These are phyloP conservation scores for Drosophila neotestacea DNA, from an alignment of 2,888 invertebrate species.

Conservation along the genomic window DNA sequence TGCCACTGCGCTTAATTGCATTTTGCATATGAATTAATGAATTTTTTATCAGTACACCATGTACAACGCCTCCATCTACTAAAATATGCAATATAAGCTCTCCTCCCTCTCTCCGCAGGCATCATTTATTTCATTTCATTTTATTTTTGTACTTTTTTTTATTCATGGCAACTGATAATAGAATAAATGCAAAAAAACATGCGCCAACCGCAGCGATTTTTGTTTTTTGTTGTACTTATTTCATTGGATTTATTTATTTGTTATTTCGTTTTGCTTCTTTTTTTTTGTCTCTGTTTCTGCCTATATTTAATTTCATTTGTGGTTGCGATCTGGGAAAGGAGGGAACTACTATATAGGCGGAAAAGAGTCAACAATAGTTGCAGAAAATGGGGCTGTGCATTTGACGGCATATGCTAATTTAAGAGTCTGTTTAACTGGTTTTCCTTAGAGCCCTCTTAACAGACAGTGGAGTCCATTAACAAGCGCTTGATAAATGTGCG, in stretches of 20 bases:
- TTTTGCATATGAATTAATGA: slow-evolving; percentile 82
- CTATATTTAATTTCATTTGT: slow-evolving; percentile 77
- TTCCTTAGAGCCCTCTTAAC: slow-evolving; percentile 1
- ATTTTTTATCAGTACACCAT: slow-evolving; percentile 74
- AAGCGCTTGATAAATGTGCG: slow-evolving; percentile 33
- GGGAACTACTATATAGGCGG: slow-evolving; percentile 6
- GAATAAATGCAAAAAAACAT: slow-evolving; percentile 62
- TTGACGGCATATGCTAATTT: slow-evolving; percentile 43
- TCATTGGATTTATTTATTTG: slow-evolving; percentile 42
- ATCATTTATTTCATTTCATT: slow-evolving; percentile 64
- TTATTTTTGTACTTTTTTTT: slow-evolving; percentile 22
- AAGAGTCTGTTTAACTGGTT: slow-evolving; percentile 14
- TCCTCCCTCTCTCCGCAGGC: slow-evolving; percentile 21
- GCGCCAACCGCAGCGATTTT: slow-evolving; percentile 68
- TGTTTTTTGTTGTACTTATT: slow-evolving; percentile 35
- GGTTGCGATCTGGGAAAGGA: slow-evolving; percentile 42
- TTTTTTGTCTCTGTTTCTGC: slow-evolving; percentile 17
- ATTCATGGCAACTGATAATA: slow-evolving; percentile 69
- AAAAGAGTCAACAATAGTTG: slow-evolving; percentile 30
- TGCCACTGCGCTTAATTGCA: slow-evolving; percentile 81
- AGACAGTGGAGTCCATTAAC: slow-evolving; percentile 12
- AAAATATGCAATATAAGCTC: slow-evolving; percentile 55
- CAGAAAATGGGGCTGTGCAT: slow-evolving; percentile 19
- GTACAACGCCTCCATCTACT: slow-evolving; percentile 36
- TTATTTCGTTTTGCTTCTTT: slow-evolving; percentile 13